These are phyloP conservation scores for Anolis sagrei DNA, from an alignment of 2,113 vertebrate species.

Conservation along the genomic window DNA sequence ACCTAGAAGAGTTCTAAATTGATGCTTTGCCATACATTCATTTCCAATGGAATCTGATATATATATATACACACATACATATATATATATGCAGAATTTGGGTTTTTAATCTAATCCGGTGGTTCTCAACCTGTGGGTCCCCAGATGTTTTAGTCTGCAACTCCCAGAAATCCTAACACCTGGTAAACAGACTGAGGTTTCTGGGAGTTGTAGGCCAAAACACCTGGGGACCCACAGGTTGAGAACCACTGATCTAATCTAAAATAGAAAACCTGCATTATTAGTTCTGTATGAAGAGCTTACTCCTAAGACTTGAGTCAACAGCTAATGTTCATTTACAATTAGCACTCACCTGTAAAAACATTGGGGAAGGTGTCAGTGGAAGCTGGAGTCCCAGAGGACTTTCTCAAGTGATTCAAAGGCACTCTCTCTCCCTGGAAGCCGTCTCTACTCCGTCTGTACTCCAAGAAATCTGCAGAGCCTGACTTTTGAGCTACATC, in stretches of 20 bases:
- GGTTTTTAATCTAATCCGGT: neutral
- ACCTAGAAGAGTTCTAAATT: slow-evolving; percentile 23
- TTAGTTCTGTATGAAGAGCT: too few species aligned
- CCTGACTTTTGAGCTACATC: slow-evolving; percentile 64
- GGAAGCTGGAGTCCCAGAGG: slow-evolving; percentile 80
- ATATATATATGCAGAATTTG: neutral
- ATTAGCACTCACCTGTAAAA: slow-evolving; percentile 86
- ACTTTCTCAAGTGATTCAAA: slow-evolving; percentile 75
- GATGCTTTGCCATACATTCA: neutral
- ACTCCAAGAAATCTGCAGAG: slow-evolving; percentile 79
- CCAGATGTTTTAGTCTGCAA: too few species aligned
- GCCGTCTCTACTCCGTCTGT: slow-evolving; percentile 66
- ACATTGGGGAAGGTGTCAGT: slow-evolving; percentile 87
- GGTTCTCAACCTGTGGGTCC: too few species aligned
- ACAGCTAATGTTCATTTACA: slow-evolving; percentile 17
- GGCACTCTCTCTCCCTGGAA: slow-evolving; percentile 74
- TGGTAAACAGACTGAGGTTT: too few species aligned
- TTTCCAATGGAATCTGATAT: neutral
- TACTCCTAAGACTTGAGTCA: neutral
- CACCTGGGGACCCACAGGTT: too few species aligned
- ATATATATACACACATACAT: too few species aligned
- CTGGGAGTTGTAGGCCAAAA: too few species aligned
- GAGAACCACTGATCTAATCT: too few species aligned
- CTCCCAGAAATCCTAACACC: too few species aligned
- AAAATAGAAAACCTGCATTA: neutral